phyloP scores from a whole-genome alignment of 2,888 invertebrate genomes.

The Melanchra persicariae region DNA sequence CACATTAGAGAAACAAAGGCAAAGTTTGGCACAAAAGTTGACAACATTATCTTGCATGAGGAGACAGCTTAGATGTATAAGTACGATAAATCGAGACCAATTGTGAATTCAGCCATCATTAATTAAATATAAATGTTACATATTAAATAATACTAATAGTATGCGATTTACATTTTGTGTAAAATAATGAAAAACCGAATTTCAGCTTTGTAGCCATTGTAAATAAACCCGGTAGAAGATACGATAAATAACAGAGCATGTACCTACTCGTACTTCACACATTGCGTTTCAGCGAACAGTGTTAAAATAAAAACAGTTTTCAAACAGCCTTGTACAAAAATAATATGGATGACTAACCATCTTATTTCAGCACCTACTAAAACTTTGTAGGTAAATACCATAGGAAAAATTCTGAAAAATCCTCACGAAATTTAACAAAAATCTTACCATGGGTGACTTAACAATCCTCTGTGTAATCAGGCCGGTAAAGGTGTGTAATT shows the following conservation, averaged over 20 bases:
- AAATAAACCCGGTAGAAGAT: slow-evolving; percentile 40
- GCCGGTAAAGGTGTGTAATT: slow-evolving; percentile 38
- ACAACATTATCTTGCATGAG: slow-evolving; percentile 25
- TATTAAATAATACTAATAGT: slow-evolving; percentile 23
- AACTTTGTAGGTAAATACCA: background rate
- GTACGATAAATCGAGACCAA: slow-evolving; percentile 56
- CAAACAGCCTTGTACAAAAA: slow-evolving; percentile 12
- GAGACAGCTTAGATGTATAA: slow-evolving; percentile 25
- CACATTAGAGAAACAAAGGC: slow-evolving; percentile 21
- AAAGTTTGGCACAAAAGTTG: slow-evolving; percentile 18
- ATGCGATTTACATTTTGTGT: slow-evolving; percentile 41
- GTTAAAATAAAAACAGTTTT: slow-evolving; percentile 20
- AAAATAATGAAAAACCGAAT: slow-evolving; percentile 58
- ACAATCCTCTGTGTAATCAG: slow-evolving; percentile 31
- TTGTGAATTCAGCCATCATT: slow-evolving; percentile 48
- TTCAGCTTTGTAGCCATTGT: slow-evolving; percentile 59
- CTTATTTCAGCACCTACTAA: slow-evolving; percentile 4
- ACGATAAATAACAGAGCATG: slow-evolving; percentile 23
- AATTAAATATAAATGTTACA: slow-evolving; percentile 26
- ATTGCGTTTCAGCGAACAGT: slow-evolving; percentile 3
- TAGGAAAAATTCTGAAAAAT: slow-evolving; percentile 24
- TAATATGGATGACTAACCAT: slow-evolving; percentile 5
- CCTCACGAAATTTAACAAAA: slow-evolving; percentile 17
- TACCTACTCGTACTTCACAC: slow-evolving; percentile 32
- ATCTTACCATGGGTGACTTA: slow-evolving; percentile 22